Conservation (phyloP, 64 coral and sea anemone genomes). For the Pachyseris speciosa region DNA sequence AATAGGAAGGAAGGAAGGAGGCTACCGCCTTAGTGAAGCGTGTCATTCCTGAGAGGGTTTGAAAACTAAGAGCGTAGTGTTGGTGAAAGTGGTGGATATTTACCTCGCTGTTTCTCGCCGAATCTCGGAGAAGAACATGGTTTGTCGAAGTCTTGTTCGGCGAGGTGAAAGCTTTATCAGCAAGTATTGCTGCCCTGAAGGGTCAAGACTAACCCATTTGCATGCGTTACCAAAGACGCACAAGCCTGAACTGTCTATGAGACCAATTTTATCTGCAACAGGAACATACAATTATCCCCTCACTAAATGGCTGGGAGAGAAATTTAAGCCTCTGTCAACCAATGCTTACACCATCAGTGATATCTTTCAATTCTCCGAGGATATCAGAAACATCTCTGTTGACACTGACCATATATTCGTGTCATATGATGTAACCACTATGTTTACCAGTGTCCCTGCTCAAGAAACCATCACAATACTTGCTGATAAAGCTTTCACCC, state of each 20-base stretch:
- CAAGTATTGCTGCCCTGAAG: conserved; percentile 26
- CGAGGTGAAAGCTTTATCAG: too few species aligned
- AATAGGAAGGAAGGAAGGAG: too few species aligned
- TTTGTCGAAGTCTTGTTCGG: too few species aligned
- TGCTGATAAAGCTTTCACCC: neutral
- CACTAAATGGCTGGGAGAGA: conserved; percentile 30
- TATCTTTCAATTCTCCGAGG: conserved; percentile 23
- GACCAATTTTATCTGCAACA: conserved; percentile 13
- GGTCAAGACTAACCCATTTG: too few species aligned
- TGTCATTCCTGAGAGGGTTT: too few species aligned
- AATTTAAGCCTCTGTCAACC: conserved; percentile 6
- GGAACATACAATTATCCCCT: conserved; percentile 17
- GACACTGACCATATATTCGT: neutral
- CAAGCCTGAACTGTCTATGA: neutral
- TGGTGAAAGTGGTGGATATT: too few species aligned
- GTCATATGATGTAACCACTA: neutral
- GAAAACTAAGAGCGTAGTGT: too few species aligned
- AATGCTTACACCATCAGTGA: neutral
- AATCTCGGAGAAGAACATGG: too few species aligned
- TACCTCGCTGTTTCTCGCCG: too few species aligned
- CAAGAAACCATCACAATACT: conserved; percentile 11
- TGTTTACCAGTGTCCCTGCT: neutral
- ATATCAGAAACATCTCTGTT: neutral
- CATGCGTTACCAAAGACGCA: neutral
- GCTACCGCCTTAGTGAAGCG: too few species aligned